These are phyloP conservation scores for Epinephelus coioides DNA, from an alignment of 2,797 vertebrate species.

Conservation along the genomic window DNA sequence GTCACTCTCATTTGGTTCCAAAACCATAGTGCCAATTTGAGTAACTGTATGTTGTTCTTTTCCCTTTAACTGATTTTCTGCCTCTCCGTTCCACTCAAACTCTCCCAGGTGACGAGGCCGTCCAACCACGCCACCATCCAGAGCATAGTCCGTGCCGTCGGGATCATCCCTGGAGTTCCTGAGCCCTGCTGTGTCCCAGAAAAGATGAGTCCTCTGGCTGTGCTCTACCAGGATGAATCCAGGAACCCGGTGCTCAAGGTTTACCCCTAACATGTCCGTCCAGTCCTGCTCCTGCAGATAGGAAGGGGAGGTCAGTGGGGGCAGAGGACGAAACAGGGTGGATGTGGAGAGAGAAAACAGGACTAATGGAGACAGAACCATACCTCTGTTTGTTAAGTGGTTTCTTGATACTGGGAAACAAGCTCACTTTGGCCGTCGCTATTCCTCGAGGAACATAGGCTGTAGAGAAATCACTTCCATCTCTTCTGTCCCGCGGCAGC, in stretches of 20 bases:
- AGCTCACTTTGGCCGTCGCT: conserved; percentile 53
- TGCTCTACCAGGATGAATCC: conserved; percentile 93
- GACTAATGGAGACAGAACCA: conserved; percentile 54
- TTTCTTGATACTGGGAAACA: conserved; percentile 59
- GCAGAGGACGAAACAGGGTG: conserved; percentile 21
- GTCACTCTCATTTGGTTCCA: background rate
- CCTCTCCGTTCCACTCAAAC: conserved; percentile 17
- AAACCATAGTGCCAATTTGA: background rate
- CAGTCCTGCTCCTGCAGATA: conserved; percentile 95
- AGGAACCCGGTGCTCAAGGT: conserved; percentile 93
- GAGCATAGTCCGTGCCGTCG: conserved; percentile 96
- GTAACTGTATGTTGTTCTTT: background rate
- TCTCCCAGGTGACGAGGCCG: conserved; percentile 88
- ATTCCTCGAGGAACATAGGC: conserved; percentile 64
- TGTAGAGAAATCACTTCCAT: conserved; percentile 72
- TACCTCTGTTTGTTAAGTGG: conserved; percentile 61
- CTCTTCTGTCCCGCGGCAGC: conserved; percentile 75
- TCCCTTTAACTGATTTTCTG: background rate
- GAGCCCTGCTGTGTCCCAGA: conserved; percentile 96
- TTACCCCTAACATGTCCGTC: conserved; percentile 96
- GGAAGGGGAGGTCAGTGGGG: conserved; percentile 27
- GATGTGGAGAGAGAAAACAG: conserved; percentile 48
- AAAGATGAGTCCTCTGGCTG: conserved; percentile 92
- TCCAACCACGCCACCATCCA: conserved; percentile 98
- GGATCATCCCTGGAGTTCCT: conserved; percentile 94